These are phyloP conservation scores for Varecia variegata DNA, from an alignment of 2,797 vertebrate genomes.

Conservation along the genomic window DNA sequence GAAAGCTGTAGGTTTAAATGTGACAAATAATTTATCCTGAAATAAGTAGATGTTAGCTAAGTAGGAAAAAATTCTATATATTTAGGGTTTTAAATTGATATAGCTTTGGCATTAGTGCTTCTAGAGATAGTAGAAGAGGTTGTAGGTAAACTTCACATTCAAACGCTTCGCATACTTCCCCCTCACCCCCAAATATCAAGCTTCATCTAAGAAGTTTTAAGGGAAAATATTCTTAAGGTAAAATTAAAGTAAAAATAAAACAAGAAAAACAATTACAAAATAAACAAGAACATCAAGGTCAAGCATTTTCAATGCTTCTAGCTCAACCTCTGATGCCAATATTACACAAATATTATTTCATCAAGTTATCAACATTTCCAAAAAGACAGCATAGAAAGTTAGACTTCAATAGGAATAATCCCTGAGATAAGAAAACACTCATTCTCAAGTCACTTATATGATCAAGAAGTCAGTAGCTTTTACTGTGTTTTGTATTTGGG, in stretches of 20 bases:
- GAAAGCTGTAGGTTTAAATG: neutral
- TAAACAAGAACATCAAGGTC: neutral
- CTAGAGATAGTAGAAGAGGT: neutral
- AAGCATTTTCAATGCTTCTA: neutral
- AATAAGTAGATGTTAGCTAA: neutral
- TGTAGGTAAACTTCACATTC: neutral
- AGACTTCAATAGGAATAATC: neutral
- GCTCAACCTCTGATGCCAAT: neutral
- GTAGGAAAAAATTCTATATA: neutral
- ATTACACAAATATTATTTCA: neutral
- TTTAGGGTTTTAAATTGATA: neutral
- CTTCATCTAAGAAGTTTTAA: neutral
- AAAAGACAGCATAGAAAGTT: neutral
- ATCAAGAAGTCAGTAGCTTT: neutral
- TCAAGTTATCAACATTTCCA: neutral
- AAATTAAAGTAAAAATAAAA: neutral
- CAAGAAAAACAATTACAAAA: neutral
- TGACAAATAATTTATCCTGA: neutral
- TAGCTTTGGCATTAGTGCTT: neutral
- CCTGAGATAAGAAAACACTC: neutral
- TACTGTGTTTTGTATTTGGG: neutral
- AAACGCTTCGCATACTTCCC: neutral
- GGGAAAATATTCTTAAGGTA: neutral
- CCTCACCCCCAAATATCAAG: neutral
- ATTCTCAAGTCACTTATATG: neutral